A percentile compares a stretch with the other conserved stretches of the same genome.
Conservation (phyloP, 2,113 vertebrate genomes). For the Casuarius casuarius region DNA sequence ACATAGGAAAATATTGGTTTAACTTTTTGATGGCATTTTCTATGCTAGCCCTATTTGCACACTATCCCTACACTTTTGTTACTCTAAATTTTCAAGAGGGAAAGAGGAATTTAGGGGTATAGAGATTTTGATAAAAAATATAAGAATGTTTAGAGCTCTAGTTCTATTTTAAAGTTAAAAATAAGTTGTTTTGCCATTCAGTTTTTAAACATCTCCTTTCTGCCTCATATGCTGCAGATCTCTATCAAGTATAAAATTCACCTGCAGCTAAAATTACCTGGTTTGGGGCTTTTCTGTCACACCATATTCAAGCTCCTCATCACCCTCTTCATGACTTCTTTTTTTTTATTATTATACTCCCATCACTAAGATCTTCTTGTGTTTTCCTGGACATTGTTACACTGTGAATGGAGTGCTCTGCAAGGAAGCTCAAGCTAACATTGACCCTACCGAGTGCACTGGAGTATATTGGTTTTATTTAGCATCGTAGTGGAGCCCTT, state of each 20-base stretch:
- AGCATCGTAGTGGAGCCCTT: background rate
- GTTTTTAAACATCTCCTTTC: background rate
- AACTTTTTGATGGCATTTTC: background rate
- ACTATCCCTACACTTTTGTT: background rate
- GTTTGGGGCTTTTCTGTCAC: background rate
- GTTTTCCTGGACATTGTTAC: background rate
- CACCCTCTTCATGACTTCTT: background rate
- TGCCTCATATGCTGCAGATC: background rate
- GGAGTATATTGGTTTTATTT: background rate
- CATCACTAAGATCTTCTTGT: background rate
- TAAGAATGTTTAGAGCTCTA: background rate
- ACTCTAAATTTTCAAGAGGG: background rate
- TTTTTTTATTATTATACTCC: background rate
- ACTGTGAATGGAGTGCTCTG: background rate
- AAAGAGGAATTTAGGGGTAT: background rate
- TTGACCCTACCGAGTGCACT: accelerated
- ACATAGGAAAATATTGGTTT: background rate
- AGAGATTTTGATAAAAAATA: background rate
- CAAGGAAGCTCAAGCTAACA: background rate
- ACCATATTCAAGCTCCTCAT: background rate
- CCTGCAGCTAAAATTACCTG: background rate
- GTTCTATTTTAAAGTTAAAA: background rate
- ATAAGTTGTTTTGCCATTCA: background rate
- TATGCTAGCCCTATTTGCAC: background rate
- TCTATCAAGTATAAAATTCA: background rate